A percentile compares a stretch with the other conserved stretches of the same genome.
These are phyloP conservation scores for Pelmatolapia mariae DNA, from an alignment of 2,113 vertebrate species.

Conservation along the genomic window DNA sequence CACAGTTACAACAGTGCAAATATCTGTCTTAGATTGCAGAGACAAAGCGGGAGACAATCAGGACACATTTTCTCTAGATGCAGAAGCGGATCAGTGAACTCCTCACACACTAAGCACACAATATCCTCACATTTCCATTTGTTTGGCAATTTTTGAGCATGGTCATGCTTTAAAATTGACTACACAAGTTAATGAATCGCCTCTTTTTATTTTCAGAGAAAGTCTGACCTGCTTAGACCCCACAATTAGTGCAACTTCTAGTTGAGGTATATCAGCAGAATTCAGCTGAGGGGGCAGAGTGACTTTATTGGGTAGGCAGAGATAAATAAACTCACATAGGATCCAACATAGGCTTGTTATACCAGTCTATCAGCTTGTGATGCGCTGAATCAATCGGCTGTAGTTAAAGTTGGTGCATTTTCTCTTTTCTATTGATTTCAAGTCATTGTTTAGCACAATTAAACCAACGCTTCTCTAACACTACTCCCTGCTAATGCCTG, in stretches of 20 bases:
- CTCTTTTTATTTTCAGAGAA: background rate
- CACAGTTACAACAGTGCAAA: too few relatives aligned
- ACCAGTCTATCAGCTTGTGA: background rate
- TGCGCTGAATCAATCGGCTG: background rate
- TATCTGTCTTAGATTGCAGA: too few relatives aligned
- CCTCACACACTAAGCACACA: too few relatives aligned
- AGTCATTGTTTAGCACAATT: background rate
- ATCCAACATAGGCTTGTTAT: background rate
- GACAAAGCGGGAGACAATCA: too few relatives aligned
- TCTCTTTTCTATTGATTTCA: background rate
- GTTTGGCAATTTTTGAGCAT: accelerated
- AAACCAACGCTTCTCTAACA: background rate
- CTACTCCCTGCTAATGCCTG: background rate
- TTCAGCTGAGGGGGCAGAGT: background rate
- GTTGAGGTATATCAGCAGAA: background rate
- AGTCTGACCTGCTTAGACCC: background rate
- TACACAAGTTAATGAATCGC: background rate
- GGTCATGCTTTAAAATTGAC: background rate
- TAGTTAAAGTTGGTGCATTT: background rate
- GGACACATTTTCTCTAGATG: too few relatives aligned
- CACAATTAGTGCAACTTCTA: background rate
- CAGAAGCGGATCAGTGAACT: too few relatives aligned
- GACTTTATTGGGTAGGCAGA: background rate
- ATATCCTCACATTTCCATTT: background rate
- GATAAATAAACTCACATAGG: background rate